Conservation (phyloP, 2,113 vertebrate genomes). For the Seriola quinqueradiata region DNA sequence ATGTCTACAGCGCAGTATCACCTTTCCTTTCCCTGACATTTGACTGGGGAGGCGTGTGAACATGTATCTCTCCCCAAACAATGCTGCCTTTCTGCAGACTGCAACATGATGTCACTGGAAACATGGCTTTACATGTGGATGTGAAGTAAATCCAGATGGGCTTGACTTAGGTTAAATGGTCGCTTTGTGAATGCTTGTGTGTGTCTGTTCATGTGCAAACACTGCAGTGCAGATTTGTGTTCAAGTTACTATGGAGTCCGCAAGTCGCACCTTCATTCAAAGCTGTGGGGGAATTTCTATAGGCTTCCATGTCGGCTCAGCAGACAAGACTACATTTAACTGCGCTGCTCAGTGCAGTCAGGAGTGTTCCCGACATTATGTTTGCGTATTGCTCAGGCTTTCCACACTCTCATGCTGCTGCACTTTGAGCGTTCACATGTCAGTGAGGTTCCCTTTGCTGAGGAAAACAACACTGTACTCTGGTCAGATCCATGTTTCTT, state of each 20-base stretch:
- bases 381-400: constrained; percentile 51
- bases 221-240: constrained; percentile 45
- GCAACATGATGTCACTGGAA: constrained; percentile 68
- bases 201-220: constrained; percentile 51
- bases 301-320: constrained; percentile 35
- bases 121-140: constrained; percentile 49
- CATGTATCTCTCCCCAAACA: constrained; percentile 41
- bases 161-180: constrained; percentile 60
- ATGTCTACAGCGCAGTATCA: constrained; percentile 3
- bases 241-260: constrained; percentile 54
- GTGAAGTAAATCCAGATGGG: constrained; percentile 68
- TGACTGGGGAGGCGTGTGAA: constrained; percentile 19
- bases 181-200: constrained; percentile 55
- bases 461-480: constrained; percentile 32
- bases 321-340: constrained; percentile 29
- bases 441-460: constrained; percentile 42
- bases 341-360: background rate
- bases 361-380: constrained; percentile 12
- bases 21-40: constrained; percentile 47
- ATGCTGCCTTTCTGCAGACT: constrained; percentile 51
- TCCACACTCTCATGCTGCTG: constrained; percentile 38
- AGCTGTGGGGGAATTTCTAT: constrained; percentile 68
- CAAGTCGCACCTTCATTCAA: constrained; percentile 50
- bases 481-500: constrained; percentile 7
- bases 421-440: constrained; percentile 38